Evolutionary conservation across 2,888 invertebrate species (phyloP).

Genomic region (Sycophila texana): DNA sequence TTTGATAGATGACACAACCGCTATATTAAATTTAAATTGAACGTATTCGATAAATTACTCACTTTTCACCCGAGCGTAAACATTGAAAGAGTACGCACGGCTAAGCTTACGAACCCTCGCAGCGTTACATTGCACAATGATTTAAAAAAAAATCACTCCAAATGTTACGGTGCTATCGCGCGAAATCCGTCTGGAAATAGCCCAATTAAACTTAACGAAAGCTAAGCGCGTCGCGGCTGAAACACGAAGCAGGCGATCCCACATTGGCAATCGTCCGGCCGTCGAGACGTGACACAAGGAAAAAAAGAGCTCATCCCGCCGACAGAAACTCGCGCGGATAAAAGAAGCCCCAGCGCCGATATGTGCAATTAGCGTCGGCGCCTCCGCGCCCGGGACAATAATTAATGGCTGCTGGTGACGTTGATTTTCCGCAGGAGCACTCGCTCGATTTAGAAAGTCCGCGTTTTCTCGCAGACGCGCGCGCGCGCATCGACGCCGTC

Average conservation of each 20-base stretch:
- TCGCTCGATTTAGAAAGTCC: conserved; percentile 61
- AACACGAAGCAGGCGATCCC: conserved; percentile 41
- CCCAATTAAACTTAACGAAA: conserved; percentile 39
- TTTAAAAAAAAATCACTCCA: too few relatives aligned
- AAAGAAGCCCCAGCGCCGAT: conserved; percentile 22
- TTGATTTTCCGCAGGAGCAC: conserved; percentile 59
- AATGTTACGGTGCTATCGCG: background rate
- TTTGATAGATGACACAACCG: too few relatives aligned
- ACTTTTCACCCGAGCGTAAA: conserved; percentile 1
- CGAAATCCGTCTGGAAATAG: conserved; percentile 39
- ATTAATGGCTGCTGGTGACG: conserved; percentile 51
- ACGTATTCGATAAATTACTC: too few relatives aligned
- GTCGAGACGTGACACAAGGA: conserved; percentile 32
- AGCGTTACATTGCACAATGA: too few relatives aligned
- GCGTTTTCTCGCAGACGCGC: conserved; percentile 47
- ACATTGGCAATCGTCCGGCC: background rate
- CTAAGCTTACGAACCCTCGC: too few relatives aligned
- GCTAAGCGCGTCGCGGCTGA: background rate
- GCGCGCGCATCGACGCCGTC: conserved; percentile 33
- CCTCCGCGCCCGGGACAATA: conserved; percentile 44
- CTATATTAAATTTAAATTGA: too few relatives aligned
- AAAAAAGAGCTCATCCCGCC: conserved; percentile 12
- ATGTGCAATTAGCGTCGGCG: conserved; percentile 49
- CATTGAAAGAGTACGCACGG: background rate
- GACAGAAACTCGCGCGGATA: conserved; percentile 6